These are phyloP conservation scores for Camponotus fellah DNA, from an alignment of 2,888 invertebrate genomes.

Conservation along the genomic window DNA sequence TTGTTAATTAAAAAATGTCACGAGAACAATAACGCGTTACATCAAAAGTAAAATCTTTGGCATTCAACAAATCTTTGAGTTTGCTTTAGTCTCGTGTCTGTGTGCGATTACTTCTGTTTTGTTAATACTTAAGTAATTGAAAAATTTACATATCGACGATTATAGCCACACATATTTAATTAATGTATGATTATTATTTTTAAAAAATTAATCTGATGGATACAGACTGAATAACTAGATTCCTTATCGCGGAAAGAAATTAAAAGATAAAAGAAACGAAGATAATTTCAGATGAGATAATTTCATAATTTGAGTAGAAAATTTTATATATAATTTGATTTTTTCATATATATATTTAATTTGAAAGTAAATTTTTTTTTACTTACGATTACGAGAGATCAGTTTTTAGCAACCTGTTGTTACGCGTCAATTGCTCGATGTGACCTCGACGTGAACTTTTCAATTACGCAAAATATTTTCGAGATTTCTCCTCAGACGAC, in stretches of 20 bases:
- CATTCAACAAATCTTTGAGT: not conserved
- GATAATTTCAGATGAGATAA: not conserved
- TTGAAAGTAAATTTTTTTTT: not conserved
- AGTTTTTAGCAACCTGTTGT: slow-evolving; percentile 2
- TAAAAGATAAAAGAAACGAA: slow-evolving; percentile 3
- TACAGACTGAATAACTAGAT: not conserved
- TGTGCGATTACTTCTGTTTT: not conserved
- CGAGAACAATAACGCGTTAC: not conserved
- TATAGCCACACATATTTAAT: not conserved
- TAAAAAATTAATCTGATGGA: not conserved
- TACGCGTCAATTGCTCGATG: slow-evolving; percentile 1
- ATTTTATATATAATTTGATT: not conserved
- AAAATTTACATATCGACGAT: not conserved
- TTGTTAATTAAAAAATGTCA: slow-evolving; percentile 23
- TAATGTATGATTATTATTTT: not conserved
- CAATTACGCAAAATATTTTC: not conserved
- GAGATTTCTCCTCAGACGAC: not conserved
- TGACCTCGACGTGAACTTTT: not conserved
- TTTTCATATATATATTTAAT: not conserved
- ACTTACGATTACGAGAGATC: not conserved
- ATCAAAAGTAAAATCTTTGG: not conserved
- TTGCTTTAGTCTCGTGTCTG: not conserved
- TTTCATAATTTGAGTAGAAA: not conserved
- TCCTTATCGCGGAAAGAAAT: not conserved
- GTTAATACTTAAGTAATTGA: not conserved